Evolutionary conservation across 2,113 vertebrate genomes (phyloP).

Genomic region (Dromiciops gliroides): DNA sequence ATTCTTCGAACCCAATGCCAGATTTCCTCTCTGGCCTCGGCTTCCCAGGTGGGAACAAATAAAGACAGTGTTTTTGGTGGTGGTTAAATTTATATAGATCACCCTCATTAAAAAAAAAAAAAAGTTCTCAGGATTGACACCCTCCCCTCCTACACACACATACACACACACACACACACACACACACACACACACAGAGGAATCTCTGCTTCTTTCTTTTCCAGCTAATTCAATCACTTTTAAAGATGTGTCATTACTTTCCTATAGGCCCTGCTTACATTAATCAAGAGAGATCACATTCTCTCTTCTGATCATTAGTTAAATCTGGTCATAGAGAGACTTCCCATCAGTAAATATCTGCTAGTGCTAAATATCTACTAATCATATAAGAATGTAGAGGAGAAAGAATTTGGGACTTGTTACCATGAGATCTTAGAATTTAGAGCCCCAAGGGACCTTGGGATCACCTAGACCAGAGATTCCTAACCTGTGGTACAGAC

Average conservation of each 20-base stretch:
- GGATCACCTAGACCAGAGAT: background rate
- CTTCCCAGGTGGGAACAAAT: slow-evolving; percentile 1
- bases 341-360: background rate
- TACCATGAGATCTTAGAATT: background rate
- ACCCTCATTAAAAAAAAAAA: background rate
- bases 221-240: background rate
- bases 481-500: background rate
- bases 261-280: background rate
- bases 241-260: background rate
- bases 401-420: background rate
- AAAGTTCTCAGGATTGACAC: background rate
- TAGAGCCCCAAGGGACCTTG: background rate
- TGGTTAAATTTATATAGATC: background rate
- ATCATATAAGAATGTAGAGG: background rate
- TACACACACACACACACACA: background rate
- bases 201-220: background rate
- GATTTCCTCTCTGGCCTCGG: background rate
- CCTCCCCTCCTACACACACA: background rate
- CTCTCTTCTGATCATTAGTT: background rate
- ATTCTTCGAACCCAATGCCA: background rate
- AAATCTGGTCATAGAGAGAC: background rate
- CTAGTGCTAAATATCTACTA: background rate
- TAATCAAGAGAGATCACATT: background rate
- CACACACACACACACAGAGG: background rate
- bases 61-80: background rate